Evolutionary conservation across 2,797 vertebrate genomes (phyloP).

Genomic region (Enoplosus armatus): DNA sequence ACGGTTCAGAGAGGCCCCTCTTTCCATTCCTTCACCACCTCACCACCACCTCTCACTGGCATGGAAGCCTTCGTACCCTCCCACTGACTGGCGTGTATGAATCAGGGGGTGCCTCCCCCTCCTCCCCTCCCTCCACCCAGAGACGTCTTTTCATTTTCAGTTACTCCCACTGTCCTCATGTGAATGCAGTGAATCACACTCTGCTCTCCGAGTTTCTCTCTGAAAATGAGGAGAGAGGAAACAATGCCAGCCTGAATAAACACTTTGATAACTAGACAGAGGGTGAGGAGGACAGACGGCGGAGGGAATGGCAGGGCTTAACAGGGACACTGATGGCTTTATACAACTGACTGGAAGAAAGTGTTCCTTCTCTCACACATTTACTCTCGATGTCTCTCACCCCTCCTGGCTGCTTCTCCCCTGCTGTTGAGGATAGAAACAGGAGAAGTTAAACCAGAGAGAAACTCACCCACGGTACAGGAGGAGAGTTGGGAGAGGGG

Average conservation of each 20-base stretch:
- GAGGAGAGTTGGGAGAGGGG: constrained; percentile 6
- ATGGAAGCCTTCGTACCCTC: constrained; percentile 63
- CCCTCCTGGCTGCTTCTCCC: constrained; percentile 53
- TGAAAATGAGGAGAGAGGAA: constrained; percentile 68
- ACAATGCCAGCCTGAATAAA: constrained; percentile 81
- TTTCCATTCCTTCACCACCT: constrained; percentile 73
- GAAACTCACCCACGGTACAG: neutral
- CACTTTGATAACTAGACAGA: constrained; percentile 78
- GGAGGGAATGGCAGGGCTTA: constrained; percentile 60
- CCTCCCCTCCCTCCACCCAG: constrained; percentile 16
- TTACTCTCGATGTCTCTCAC: constrained; percentile 68
- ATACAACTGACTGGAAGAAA: constrained; percentile 69
- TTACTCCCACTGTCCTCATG: constrained; percentile 69
- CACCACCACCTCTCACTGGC: constrained; percentile 73
- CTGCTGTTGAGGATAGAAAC: constrained; percentile 63
- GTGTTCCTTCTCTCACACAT: constrained; percentile 70
- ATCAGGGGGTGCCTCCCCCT: constrained; percentile 36
- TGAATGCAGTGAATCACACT: constrained; percentile 69
- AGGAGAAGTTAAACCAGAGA: constrained; percentile 47
- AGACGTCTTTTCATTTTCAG: constrained; percentile 74
- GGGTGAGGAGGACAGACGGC: constrained; percentile 78
- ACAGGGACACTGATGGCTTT: constrained; percentile 80
- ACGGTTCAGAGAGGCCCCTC: constrained; percentile 66
- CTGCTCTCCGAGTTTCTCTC: constrained; percentile 56
- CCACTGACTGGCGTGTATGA: constrained; percentile 62